Evolutionary conservation across 2,113 vertebrate genomes (phyloP).

Genomic region (Clarias magur): DNA sequence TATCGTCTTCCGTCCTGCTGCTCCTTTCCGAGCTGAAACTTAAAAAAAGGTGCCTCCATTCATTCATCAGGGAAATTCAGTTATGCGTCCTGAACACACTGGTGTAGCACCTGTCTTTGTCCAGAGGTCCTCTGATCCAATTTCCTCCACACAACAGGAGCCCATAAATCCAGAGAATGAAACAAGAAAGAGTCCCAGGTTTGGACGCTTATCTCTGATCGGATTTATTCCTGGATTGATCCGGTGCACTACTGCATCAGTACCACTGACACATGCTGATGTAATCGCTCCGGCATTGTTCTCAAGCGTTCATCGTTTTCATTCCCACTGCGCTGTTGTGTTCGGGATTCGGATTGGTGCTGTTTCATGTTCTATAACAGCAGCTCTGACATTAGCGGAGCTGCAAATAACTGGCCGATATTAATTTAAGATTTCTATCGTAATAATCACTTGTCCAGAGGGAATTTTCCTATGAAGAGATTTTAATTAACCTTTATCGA

Average conservation of each 20-base stretch:
- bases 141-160: slow-evolving; percentile 40
- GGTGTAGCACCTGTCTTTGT: slow-evolving; percentile 24
- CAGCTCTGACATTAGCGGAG: neutral
- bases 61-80: slow-evolving; percentile 15
- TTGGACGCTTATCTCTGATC: slow-evolving; percentile 19
- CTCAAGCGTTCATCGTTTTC: neutral
- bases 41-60: neutral
- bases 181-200: slow-evolving; percentile 21
- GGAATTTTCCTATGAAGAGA: neutral
- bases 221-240: slow-evolving; percentile 21
- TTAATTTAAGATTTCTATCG: neutral
- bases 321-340: neutral
- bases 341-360: neutral
- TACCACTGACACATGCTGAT: neutral
- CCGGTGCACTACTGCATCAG: too few species aligned
- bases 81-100: slow-evolving; percentile 21
- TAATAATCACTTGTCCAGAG: neutral
- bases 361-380: neutral
- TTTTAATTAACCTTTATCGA: neutral
- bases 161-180: slow-evolving; percentile 42
- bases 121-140: slow-evolving; percentile 20
- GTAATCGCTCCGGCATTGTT: neutral
- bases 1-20: neutral
- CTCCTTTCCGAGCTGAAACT: neutral
- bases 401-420: neutral